Evolutionary conservation across 1,140 invertebrate genomes (phyloP).

Genomic region (Diprion similis): DNA sequence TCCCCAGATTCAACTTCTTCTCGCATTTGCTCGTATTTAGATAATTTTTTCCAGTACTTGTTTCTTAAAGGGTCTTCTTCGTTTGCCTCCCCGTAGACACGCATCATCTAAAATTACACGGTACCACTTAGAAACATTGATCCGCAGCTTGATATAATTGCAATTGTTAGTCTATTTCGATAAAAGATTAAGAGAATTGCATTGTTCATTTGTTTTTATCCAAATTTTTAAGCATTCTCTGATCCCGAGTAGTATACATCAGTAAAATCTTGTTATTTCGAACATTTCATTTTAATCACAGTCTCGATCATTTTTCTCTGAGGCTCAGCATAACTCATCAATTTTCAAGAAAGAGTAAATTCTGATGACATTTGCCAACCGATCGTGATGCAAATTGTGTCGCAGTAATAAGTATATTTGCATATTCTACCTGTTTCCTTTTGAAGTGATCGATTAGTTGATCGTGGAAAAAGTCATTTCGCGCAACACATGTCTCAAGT

Average conservation of each 20-base stretch:
- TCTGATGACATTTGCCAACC: too few species aligned
- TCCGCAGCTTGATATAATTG: too few species aligned
- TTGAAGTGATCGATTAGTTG: conserved; percentile 30
- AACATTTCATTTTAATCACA: too few species aligned
- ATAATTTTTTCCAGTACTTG: conserved; percentile 23
- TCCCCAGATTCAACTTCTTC: conserved; percentile 13
- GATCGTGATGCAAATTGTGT: too few species aligned
- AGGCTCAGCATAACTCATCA: too few species aligned
- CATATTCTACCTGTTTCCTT: conserved; percentile 27
- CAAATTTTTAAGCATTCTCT: background rate
- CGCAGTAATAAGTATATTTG: too few species aligned
- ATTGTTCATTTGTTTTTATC: background rate
- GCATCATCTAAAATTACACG: conserved; percentile 25
- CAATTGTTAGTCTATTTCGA: background rate
- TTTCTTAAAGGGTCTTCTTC: conserved; percentile 19
- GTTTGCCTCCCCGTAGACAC: conserved; percentile 22
- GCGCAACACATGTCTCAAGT: conserved; percentile 12
- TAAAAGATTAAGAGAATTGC: background rate
- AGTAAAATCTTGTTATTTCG: too few species aligned
- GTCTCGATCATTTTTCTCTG: too few species aligned
- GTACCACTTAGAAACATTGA: too few species aligned
- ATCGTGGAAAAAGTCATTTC: conserved; percentile 29
- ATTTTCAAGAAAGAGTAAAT: too few species aligned
- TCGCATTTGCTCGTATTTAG: conserved; percentile 23
- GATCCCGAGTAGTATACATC: background rate